These are phyloP conservation scores for Notolabrus celidotus DNA, from an alignment of 2,797 vertebrate species.

Conservation along the genomic window DNA sequence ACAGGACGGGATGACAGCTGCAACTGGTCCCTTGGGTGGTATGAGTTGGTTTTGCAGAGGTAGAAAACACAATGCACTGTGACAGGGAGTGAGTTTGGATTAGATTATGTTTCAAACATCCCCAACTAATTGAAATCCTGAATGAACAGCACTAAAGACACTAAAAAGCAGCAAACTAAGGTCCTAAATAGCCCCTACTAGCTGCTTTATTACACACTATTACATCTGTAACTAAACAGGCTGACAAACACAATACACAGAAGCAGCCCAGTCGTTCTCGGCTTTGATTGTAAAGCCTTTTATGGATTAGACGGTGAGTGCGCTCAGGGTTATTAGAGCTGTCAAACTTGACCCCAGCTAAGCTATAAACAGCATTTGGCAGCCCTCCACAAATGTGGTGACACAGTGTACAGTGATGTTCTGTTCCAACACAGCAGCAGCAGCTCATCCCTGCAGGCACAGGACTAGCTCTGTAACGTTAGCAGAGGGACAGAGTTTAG, in stretches of 20 bases:
- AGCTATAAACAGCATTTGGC: slow-evolving; percentile 79
- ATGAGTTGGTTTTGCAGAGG: slow-evolving; percentile 1
- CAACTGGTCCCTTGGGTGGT: background rate
- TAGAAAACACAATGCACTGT: background rate
- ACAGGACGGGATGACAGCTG: background rate
- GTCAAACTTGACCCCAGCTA: slow-evolving; percentile 75
- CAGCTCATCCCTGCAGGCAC: slow-evolving; percentile 26
- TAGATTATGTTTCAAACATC: slow-evolving; percentile 3
- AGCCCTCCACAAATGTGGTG: slow-evolving; percentile 59
- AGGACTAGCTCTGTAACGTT: slow-evolving; percentile 24
- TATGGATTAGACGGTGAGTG: slow-evolving; percentile 74
- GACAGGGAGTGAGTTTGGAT: background rate
- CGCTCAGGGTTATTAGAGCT: slow-evolving; percentile 75
- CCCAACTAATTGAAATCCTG: background rate
- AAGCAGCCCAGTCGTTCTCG: slow-evolving; percentile 43
- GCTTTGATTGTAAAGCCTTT: slow-evolving; percentile 76
- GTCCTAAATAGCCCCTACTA: background rate
- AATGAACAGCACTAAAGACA: background rate
- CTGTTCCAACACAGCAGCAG: slow-evolving; percentile 39
- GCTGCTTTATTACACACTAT: slow-evolving; percentile 3
- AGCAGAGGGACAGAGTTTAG: slow-evolving; percentile 10
- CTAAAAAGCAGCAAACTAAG: background rate
- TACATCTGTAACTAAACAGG: background rate
- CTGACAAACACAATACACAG: slow-evolving; percentile 32
- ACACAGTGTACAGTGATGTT: slow-evolving; percentile 70